Evolutionary conservation across 2,888 invertebrate species (phyloP), one percentile per base, ranked within the genome.

Genomic region (Drosophila pseudotalamancana): DNA sequence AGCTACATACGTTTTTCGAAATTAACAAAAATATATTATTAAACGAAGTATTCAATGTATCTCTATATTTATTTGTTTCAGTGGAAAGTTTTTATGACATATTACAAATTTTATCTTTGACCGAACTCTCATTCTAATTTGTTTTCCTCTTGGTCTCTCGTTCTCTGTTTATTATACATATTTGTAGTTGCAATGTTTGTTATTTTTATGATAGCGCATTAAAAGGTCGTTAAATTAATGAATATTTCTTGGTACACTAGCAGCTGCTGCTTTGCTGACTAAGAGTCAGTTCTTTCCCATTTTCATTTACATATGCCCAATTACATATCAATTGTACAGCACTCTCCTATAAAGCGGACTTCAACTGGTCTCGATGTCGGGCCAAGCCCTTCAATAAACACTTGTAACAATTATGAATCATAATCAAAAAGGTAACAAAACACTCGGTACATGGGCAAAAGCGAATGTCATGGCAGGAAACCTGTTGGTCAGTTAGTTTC

Each of bases 371-470:
- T 3, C 19, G 18, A 19, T 66, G 51, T 48, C 55, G 50, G 45
- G 70, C 85, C 87, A 81, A 87, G 72, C 87, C 80, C 80, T 81
- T 68, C 60, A 42, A 60, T 80, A 87, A 69, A 64, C 87, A 81
- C 81, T 87, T 87, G 81, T 74, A 85, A 66, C 82, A 81, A 85
- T 81, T 87, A 87, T 81, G 80, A 73, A 67, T 77, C 73, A 73
- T 72, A 71, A 81, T 80, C 87, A 61, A 83, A 82, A 87, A 72
- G 84, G 80, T 86, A 86, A 83, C 77, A 74, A 57, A 46, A 61
- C 71, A 37, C 21, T 53, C 19, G 1, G 29, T 18, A 34, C 34
- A 18, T 39, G 55, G 46, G 37, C 60, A 64, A 78, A 67, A 70
- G 40, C 59, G 64, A 76, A 45, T 72, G 51, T 60, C 54, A 75